Evolutionary conservation across 2,113 vertebrate species (phyloP), one percentile per base, ranked within the genome.

Genomic region (Tragelaphus buxtoni): DNA sequence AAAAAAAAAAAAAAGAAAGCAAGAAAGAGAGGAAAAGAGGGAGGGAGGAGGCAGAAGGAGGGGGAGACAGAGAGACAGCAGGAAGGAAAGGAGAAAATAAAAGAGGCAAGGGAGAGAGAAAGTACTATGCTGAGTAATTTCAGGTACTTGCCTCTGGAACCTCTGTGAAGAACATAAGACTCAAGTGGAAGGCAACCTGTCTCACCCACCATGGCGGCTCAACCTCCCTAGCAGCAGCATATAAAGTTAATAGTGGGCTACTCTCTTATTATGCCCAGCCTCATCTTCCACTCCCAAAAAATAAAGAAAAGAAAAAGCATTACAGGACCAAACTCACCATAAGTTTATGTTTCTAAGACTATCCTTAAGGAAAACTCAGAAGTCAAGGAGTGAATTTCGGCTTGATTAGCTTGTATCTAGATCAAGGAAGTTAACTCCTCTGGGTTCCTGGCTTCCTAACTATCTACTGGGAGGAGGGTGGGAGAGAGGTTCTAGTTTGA

Each of bases 71-170:
- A 51, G 76, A 56, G 11, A 18, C 3, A 56, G 49, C 24, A 51
- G 28, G 17, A 69, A 42, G 30, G 47, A 30, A 42, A 84, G 9
- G 32, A 60, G 42, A 74, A 60, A 55, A 63, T 5, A 60, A 22
- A 79, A 91, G 83, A 28, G n/a, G 32, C 51, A 69, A 65, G 81
- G 39, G 83, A 51, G 74, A 55, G 45, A 63, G 32, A 96, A 13
- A 93, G 53, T 42, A 55, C 26, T 53, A 93, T 35, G 80, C 61
- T 82, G 53, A 96, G 82, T 96, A 65, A 96, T 85, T 96, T 87
- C 18, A n/a, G 53, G 84, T 16, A 72, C 18, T 7, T 39, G 35
- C 95, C 72, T 91, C 39, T 49, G 88, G 58, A 83, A 18, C 17
- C n/a, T 94, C 39, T 88, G 60, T 85, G 35, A 94, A 77, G 55